Conservation (phyloP, 1,140 invertebrate species). For the Melanaphis sacchari region DNA sequence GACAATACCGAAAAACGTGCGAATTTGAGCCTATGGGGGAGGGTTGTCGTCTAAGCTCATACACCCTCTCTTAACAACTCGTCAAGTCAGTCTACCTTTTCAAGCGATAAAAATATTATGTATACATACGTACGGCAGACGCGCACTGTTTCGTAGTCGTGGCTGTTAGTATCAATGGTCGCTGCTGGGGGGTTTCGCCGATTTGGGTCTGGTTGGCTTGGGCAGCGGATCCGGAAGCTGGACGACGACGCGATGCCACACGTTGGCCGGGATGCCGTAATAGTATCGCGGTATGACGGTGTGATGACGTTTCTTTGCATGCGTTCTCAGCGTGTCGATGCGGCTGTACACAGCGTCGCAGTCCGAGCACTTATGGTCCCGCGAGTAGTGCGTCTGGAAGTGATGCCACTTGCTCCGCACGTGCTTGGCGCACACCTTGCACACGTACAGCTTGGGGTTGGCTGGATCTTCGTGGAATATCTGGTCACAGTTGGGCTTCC, state of each 20-base stretch:
- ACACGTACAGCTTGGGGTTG: conserved; percentile 63
- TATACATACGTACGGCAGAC: neutral
- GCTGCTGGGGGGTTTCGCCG: neutral
- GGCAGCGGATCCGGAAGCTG: neutral
- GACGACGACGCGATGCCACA: conserved; percentile 29
- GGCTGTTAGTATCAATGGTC: neutral
- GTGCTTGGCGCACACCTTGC: conserved; percentile 82
- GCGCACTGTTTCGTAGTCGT: neutral
- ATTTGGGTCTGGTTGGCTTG: neutral
- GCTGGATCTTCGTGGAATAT: conserved; percentile 13
- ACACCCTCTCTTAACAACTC: neutral
- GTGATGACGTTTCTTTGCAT: conserved; percentile 60
- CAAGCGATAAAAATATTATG: neutral
- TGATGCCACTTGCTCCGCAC: conserved; percentile 88
- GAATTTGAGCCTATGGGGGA: too few relatives aligned
- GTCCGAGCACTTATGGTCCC: conserved; percentile 80
- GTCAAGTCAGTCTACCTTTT: neutral
- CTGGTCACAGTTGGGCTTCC: conserved; percentile 19
- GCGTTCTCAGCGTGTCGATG: conserved; percentile 71
- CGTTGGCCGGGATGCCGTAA: conserved; percentile 49
- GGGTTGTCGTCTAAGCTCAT: neutral
- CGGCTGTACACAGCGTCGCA: conserved; percentile 85
- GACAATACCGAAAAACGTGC: neutral
- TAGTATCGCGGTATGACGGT: conserved; percentile 58
- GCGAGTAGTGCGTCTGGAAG: conserved; percentile 80